Evolutionary conservation across 2,113 vertebrate species (phyloP).

Genomic region (Pomatostomus ruficeps): DNA sequence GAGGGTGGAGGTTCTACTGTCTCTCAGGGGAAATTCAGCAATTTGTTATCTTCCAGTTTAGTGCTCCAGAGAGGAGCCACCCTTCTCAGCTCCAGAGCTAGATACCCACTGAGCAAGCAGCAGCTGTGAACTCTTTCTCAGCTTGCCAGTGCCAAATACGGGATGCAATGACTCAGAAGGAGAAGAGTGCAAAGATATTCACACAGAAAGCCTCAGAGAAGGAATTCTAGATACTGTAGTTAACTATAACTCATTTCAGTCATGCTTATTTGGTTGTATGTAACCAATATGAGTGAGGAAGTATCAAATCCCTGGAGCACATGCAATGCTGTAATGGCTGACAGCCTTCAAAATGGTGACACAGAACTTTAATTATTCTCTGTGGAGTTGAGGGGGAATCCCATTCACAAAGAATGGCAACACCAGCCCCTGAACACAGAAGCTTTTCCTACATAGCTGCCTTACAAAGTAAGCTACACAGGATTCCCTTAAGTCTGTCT

Average conservation of each 20-base stretch:
- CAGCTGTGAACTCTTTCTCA: neutral
- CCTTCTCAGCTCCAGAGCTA: neutral
- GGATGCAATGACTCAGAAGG: neutral
- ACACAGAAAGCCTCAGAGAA: neutral
- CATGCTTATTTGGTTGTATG: neutral
- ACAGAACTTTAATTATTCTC: neutral
- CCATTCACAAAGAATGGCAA: neutral
- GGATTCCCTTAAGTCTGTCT: neutral
- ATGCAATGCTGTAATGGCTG: neutral
- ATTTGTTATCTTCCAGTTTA: conserved; percentile 35
- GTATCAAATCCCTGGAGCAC: neutral
- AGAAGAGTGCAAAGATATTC: neutral
- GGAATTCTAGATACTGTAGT: neutral
- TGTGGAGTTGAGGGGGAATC: neutral
- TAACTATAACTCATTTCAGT: neutral
- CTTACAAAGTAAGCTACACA: neutral
- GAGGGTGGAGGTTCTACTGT: conserved; percentile 22
- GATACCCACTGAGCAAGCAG: conserved; percentile 5
- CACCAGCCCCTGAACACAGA: neutral
- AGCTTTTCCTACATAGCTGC: neutral
- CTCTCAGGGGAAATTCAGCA: neutral
- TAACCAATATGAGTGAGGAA: neutral
- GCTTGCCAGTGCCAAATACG: neutral
- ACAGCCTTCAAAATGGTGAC: conserved; percentile 26
- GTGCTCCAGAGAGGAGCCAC: conserved; percentile 39